Evolutionary conservation across 2,113 vertebrate genomes (phyloP).

Genomic region (Capricornis sumatraensis): DNA sequence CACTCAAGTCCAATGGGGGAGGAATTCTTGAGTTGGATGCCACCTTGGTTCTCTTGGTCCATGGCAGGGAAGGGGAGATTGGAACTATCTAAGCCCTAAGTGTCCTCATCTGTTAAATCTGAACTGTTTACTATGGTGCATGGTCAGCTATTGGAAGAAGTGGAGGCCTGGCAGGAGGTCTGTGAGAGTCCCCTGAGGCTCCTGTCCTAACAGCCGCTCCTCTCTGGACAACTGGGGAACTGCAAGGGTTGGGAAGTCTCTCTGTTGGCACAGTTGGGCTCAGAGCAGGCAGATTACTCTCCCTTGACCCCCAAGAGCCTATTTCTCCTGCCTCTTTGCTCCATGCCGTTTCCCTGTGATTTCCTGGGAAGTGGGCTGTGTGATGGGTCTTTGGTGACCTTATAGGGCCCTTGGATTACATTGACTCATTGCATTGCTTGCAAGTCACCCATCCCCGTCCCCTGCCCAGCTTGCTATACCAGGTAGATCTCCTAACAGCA

Average conservation of each 20-base stretch:
- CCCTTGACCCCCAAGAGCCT: fast-evolving
- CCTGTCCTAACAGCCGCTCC: background rate
- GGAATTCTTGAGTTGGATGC: background rate
- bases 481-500: background rate
- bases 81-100: background rate
- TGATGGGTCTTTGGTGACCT: background rate
- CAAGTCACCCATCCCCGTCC: fast-evolving
- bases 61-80: fast-evolving
- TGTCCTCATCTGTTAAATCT: background rate
- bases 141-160: background rate
- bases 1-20: background rate
- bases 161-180: background rate
- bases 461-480: fast-evolving
- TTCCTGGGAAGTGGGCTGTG: background rate
- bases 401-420: background rate
- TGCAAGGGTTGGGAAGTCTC: background rate
- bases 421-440: too few species aligned
- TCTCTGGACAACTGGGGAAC: background rate
- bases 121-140: background rate
- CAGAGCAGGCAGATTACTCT: fast-evolving
- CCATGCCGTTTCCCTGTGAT: fast-evolving
- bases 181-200: background rate
- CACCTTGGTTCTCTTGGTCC: background rate
- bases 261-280: background rate
- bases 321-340: fast-evolving